Conservation (phyloP, 2,888 invertebrate genomes). For the Amblyjoppa proteus region DNA sequence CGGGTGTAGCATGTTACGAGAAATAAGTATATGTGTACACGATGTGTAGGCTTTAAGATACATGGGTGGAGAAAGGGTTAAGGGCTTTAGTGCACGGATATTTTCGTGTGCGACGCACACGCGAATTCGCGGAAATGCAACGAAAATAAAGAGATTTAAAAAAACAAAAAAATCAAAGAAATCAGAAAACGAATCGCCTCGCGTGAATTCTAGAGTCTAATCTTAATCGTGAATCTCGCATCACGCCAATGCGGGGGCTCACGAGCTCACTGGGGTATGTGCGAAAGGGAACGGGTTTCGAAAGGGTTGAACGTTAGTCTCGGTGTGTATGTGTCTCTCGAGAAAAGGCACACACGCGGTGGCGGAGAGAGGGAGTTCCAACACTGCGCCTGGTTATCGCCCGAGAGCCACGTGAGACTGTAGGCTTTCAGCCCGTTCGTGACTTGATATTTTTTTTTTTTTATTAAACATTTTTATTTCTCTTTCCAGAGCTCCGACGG, state of each 20-base stretch:
- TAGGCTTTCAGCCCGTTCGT: constrained; percentile 65
- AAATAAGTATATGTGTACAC: constrained; percentile 43
- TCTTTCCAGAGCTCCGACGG: constrained; percentile 30
- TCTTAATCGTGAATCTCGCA: constrained; percentile 67
- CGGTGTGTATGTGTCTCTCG: not conserved
- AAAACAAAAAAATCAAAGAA: constrained; percentile 19
- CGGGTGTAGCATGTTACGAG: constrained; percentile 51
- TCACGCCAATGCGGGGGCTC: constrained; percentile 49
- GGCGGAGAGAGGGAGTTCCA: constrained; percentile 23
- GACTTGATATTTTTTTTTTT: constrained; percentile 58
- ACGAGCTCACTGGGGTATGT: constrained; percentile 25
- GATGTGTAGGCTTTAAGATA: constrained; percentile 1
- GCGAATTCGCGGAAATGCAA: constrained; percentile 55
- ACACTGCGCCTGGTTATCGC: constrained; percentile 58
- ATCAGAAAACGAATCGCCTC: constrained; percentile 66
- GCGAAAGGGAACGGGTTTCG: constrained; percentile 38
- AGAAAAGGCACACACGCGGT: constrained; percentile 57
- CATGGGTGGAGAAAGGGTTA: not conserved
- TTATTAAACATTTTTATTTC: constrained; percentile 54
- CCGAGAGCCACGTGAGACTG: constrained; percentile 57
- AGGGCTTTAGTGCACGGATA: not conserved
- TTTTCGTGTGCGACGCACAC: constrained; percentile 52
- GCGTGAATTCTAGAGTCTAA: constrained; percentile 67
- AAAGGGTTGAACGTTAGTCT: constrained; percentile 50
- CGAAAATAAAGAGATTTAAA: constrained; percentile 27